Conservation (phyloP, 2,888 invertebrate genomes). For the Ceriagrion tenellum region DNA sequence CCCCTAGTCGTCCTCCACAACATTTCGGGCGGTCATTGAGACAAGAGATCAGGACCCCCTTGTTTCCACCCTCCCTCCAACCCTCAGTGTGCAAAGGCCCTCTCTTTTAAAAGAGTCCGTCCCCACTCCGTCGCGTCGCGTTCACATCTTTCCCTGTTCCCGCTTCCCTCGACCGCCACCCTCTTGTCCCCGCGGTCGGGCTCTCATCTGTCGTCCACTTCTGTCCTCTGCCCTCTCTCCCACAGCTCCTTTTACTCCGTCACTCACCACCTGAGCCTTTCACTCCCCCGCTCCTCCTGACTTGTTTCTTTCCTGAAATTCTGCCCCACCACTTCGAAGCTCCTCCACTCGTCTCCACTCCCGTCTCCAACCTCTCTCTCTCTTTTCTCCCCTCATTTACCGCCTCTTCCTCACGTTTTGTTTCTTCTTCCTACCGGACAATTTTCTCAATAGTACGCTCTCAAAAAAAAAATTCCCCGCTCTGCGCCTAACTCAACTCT, state of each 20-base stretch:
- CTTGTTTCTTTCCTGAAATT: conserved; percentile 34
- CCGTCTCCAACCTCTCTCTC: neutral
- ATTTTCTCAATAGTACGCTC: neutral
- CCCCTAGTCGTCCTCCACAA: neutral
- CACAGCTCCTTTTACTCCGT: neutral
- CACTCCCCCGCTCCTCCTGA: neutral
- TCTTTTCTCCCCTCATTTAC: neutral
- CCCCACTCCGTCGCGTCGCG: neutral
- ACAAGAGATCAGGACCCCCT: neutral
- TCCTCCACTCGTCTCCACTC: neutral
- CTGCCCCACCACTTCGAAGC: neutral
- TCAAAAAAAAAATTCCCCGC: neutral
- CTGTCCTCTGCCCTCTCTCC: neutral
- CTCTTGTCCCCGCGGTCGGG: neutral
- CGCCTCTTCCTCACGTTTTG: neutral
- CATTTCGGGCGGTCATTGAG: neutral
- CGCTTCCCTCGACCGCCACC: neutral
- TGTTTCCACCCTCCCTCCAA: neutral
- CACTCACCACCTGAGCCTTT: neutral
- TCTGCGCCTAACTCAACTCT: neutral
- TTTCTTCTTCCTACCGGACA: neutral
- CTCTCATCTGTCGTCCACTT: neutral
- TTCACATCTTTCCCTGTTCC: neutral
- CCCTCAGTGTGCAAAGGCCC: neutral
- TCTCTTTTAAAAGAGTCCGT: neutral